Base-by-base conservation (phyloP, 2,888 invertebrate species). In the Hemistola chrysoprasaria region DNA sequence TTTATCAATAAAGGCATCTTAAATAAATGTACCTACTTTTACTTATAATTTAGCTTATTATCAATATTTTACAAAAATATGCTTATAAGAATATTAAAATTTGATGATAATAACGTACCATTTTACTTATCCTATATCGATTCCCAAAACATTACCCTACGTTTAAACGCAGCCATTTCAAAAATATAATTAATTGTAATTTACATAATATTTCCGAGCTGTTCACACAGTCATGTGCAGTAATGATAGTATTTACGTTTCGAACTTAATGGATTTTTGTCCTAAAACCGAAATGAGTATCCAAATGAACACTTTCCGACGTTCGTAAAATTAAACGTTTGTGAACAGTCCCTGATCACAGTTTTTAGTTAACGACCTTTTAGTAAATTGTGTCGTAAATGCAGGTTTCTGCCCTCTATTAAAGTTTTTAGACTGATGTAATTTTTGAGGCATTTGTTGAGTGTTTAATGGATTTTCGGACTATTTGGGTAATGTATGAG, bases 271-370 rank as follows among this genome's bases (percentile, higher is more conserved):
- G 42, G 49, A 61, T 59, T 61, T 62, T 55, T 47, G 55, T 50
- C 47, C 52, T 44, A 47, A 51, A 50, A 55, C 53, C 44, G 47
- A 57, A 64, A 65, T 64, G 51, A 62, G 44, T 48, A 55, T 39
- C 46, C 54, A 72, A 75, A 78, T 74, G 65, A 73, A 68, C 60
- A 61, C 67, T 71, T 70, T 73, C 65, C 69, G 62, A 55, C 61
- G 59, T 50, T 61, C 29, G 62, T 59, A 65, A 65, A 72, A 73
- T 67, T 63, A 59, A 54, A 59, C 65, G 62, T 63, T 76, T 72
- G 60, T 60, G 50, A 71, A 54, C 71, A 65, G 71, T 79, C 68
- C 65, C 60, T 69, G 73, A 78, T 74, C 65, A 77, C 71, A 61
- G 71, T 68, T 71, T 70, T 78, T 73, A 74, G 61, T 54, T 49